phyloP scores from a whole-genome alignment of 2,797 vertebrate genomes.

The Gorsachius magnificus region DNA sequence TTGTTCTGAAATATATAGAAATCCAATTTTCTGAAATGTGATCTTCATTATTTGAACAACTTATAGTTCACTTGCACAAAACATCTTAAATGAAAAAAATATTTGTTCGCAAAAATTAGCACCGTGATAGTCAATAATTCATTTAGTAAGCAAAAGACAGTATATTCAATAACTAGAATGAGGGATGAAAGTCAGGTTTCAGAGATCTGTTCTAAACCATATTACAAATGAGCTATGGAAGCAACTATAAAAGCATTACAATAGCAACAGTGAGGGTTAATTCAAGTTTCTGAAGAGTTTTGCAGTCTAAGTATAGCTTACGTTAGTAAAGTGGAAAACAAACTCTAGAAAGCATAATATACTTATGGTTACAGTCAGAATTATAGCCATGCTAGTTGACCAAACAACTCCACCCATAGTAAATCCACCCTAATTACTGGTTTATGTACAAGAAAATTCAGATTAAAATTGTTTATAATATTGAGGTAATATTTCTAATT shows the following conservation, averaged over 20 bases:
- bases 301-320: not conserved
- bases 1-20: not conserved
- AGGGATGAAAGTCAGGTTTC: not conserved
- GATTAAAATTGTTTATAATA: slow-evolving; percentile 40
- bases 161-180: not conserved
- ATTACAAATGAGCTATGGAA: not conserved
- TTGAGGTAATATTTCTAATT: slow-evolving; percentile 41
- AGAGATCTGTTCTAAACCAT: not conserved
- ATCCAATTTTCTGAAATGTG: not conserved
- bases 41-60: not conserved
- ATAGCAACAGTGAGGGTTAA: not conserved
- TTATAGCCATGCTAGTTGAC: not conserved
- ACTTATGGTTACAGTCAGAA: not conserved
- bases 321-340: not conserved
- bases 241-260: not conserved
- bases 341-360: not conserved
- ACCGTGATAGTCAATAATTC: not conserved
- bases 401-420: not conserved
- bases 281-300: not conserved
- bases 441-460: slow-evolving; percentile 30
- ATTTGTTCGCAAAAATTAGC: not conserved
- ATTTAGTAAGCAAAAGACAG: not conserved
- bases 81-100: not conserved
- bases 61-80: not conserved
- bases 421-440: not conserved